These are phyloP conservation scores for Lamellibrachia luymesi DNA, from an alignment of 1,140 invertebrate genomes.

Conservation along the genomic window DNA sequence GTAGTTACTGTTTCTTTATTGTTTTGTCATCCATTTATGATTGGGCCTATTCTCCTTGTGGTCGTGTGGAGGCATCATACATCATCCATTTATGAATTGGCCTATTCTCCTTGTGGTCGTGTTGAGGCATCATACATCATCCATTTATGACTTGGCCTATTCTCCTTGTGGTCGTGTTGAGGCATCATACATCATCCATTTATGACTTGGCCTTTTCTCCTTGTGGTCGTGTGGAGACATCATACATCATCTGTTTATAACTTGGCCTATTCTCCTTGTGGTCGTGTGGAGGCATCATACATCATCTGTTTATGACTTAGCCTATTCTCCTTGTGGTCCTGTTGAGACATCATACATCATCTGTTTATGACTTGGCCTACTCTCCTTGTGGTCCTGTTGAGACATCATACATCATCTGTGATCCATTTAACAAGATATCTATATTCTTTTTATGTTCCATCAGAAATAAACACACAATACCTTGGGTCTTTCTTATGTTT, in stretches of 20 bases:
- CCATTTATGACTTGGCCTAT: neutral
- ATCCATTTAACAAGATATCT: neutral
- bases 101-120: neutral
- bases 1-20: neutral
- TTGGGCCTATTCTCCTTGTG: neutral
- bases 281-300: neutral
- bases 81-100: neutral
- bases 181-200: neutral
- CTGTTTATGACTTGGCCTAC: neutral
- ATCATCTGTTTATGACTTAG: neutral
- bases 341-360: neutral
- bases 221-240: neutral
- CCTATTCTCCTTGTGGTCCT: neutral
- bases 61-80: neutral
- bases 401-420: neutral
- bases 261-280: neutral
- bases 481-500: neutral
- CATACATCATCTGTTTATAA: neutral
- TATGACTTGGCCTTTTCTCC: neutral
- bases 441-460: neutral
- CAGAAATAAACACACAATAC: neutral
- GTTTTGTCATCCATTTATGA: neutral
- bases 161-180: neutral
- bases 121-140: neutral
- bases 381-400: neutral